Conservation (phyloP, 92 coral and sea anemone species). For the Zoanthus sociatus region DNA sequence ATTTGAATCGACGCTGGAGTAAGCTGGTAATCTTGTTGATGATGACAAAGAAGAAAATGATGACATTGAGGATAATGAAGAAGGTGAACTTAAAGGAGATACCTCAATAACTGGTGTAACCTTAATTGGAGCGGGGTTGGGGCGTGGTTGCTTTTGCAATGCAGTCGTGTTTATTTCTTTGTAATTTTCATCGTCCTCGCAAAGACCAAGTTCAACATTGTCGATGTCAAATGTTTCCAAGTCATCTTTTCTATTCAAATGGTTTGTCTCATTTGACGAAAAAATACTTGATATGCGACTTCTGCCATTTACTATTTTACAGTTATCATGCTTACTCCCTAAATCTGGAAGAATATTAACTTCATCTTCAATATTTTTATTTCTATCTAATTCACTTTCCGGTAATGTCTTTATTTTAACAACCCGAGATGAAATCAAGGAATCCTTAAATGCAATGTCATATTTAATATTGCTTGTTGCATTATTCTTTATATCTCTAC, state of each 20-base stretch:
- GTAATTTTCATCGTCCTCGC: conserved; percentile 19
- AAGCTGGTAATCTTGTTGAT: conserved; percentile 50
- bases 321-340: not conserved
- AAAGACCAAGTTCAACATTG: conserved; percentile 26
- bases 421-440: conserved; percentile 21
- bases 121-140: not conserved
- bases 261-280: conserved; percentile 2
- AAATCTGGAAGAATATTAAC: not conserved
- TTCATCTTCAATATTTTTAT: not conserved
- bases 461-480: not conserved
- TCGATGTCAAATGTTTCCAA: conserved; percentile 34
- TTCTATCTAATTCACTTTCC: not conserved
- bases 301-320: not conserved
- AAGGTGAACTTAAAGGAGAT: conserved; percentile 81
- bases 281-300: not conserved
- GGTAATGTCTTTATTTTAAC: conserved; percentile 33
- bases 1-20: conserved; percentile 12
- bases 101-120: conserved; percentile 8
- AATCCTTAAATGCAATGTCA: not conserved
- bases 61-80: conserved; percentile 78
- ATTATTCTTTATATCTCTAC: conserved; percentile 48
- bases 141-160: not conserved
- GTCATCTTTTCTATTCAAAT: conserved; percentile 1
- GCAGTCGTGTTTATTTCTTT: not conserved
- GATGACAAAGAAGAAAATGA: conserved; percentile 76